These are phyloP conservation scores for Heliothis peltigera DNA, from an alignment of 2,888 invertebrate species.

Conservation along the genomic window DNA sequence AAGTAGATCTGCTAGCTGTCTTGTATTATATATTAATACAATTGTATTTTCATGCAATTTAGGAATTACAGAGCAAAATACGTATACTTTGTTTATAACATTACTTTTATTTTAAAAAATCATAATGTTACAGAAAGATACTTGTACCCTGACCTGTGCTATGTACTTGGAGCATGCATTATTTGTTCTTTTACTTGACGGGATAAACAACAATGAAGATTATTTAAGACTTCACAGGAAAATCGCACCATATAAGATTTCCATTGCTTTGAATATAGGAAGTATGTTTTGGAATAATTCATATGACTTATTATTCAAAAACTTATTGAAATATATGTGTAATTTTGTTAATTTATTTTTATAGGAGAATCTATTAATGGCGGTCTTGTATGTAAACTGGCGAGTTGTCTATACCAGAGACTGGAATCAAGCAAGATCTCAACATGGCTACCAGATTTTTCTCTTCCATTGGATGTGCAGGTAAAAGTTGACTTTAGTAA, in stretches of 20 bases:
- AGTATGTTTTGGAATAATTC: constrained; percentile 23
- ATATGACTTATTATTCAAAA: neutral
- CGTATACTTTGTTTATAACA: too few species aligned
- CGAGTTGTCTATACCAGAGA: constrained; percentile 71
- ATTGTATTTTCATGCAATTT: too few species aligned
- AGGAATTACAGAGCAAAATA: too few species aligned
- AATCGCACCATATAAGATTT: constrained; percentile 94
- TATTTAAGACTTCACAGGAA: constrained; percentile 92
- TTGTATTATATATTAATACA: too few species aligned
- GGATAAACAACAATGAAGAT: constrained; percentile 88
- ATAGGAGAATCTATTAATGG: constrained; percentile 64
- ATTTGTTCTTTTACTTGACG: constrained; percentile 90
- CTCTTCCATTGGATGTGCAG: constrained; percentile 71
- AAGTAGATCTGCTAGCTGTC: too few species aligned
- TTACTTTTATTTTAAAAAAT: neutral
- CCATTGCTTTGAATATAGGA: constrained; percentile 88
- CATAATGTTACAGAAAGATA: constrained; percentile 35
- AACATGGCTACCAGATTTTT: constrained; percentile 76
- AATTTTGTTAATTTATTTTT: constrained; percentile 4
- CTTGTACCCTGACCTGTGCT: constrained; percentile 81
- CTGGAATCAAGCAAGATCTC: constrained; percentile 74
- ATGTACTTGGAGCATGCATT: constrained; percentile 87
- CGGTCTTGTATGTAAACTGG: constrained; percentile 71
- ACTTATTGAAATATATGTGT: neutral
- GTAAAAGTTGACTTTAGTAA: too few species aligned